These are phyloP conservation scores for Chymomyza caudatula DNA, from an alignment of 2,888 invertebrate genomes.

Conservation along the genomic window DNA sequence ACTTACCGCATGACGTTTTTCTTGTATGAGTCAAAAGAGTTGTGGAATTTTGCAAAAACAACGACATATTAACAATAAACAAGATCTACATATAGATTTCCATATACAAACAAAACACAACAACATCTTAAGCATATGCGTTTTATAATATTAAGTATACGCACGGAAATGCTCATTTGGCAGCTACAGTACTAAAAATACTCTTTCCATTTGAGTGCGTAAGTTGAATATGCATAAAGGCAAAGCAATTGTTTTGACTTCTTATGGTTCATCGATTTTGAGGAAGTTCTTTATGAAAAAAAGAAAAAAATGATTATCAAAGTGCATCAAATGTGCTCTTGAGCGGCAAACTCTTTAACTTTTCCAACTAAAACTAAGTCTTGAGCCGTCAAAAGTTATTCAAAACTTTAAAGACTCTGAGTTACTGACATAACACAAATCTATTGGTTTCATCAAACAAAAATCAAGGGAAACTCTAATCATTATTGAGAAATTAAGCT, in stretches of 20 bases:
- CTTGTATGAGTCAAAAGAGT: neutral
- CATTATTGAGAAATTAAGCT: too few relatives aligned
- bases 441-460: too few relatives aligned
- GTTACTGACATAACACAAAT: too few relatives aligned
- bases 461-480: too few relatives aligned
- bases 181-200: neutral
- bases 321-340: neutral
- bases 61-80: constrained; percentile 28
- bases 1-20: neutral
- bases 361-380: too few relatives aligned
- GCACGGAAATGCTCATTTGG: neutral
- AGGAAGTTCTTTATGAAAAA: neutral
- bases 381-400: too few relatives aligned
- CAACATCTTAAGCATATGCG: neutral
- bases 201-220: neutral
- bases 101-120: constrained; percentile 11
- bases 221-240: neutral
- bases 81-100: constrained; percentile 18
- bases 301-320: neutral
- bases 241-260: neutral
- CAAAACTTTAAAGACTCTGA: too few relatives aligned
- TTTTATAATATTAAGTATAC: neutral
- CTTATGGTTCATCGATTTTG: neutral
- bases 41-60: neutral
- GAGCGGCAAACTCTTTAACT: too few relatives aligned